A percentile compares a stretch with the other conserved stretches of the same genome.
Evolutionary conservation across 2,888 invertebrate species (phyloP).

Genomic region (Nysson spinosus): DNA sequence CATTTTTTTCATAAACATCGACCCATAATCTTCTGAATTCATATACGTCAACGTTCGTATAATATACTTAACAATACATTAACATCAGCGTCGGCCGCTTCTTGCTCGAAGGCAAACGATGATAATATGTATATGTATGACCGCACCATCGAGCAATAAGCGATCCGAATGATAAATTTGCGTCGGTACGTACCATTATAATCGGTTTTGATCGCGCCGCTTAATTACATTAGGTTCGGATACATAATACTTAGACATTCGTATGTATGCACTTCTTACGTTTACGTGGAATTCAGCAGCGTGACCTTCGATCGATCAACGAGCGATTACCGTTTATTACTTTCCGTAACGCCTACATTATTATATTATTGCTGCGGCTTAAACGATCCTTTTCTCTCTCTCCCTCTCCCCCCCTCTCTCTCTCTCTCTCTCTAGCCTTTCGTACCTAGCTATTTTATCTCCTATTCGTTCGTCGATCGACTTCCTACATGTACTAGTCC

Average conservation of each 20-base stretch:
- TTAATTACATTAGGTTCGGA: no score
- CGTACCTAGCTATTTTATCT: neutral
- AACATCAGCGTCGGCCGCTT: conserved; percentile 63
- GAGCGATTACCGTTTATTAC: conserved; percentile 49
- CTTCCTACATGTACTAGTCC: no score
- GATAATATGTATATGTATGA: no score
- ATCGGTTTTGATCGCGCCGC: conserved; percentile 51
- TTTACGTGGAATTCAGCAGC: conserved; percentile 47
- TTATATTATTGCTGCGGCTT: conserved; percentile 79
- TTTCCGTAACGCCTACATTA: conserved; percentile 69
- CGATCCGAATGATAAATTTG: conserved; percentile 57
- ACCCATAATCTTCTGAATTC: conserved; percentile 63
- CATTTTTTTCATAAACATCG: conserved; percentile 60
- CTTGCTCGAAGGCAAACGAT: conserved; percentile 45
- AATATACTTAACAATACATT: conserved; percentile 71
- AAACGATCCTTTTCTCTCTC: conserved; percentile 45
- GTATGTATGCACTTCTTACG: conserved; percentile 30
- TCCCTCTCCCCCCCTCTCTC: conserved; percentile 15
- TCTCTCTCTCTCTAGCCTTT: conserved; percentile 8
- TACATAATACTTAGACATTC: no score
- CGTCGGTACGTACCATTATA: conserved; percentile 46
- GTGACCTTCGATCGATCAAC: conserved; percentile 38
- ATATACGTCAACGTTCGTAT: conserved; percentile 67
- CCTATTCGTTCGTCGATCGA: conserved; percentile 8
- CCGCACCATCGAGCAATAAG: conserved; percentile 56